phyloP scores from a whole-genome alignment of 2,888 invertebrate species.

The Nomada fabriciana region DNA sequence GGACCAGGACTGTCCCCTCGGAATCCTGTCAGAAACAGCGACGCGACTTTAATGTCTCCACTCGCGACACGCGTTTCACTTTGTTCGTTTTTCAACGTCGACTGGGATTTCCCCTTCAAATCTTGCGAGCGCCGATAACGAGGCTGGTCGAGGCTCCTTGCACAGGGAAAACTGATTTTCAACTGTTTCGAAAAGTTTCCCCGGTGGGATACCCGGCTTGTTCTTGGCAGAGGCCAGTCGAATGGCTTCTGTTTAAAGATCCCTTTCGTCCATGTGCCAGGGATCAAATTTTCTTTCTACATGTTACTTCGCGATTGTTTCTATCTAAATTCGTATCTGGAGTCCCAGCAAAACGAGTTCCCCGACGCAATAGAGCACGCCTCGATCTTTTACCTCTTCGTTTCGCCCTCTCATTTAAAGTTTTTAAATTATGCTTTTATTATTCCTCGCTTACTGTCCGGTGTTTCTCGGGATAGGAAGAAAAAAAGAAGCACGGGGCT shows the following conservation, averaged over 20 bases:
- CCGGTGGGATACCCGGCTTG: not conserved
- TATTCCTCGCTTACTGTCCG: slow-evolving; percentile 10
- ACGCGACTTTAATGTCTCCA: slow-evolving; percentile 52
- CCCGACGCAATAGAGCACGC: slow-evolving; percentile 16
- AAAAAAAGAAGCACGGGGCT: not conserved
- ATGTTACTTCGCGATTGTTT: not conserved
- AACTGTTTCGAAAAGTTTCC: slow-evolving; percentile 17
- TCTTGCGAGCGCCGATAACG: not conserved
- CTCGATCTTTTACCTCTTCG: not conserved
- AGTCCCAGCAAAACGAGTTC: slow-evolving; percentile 2
- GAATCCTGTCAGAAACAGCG: slow-evolving; percentile 50
- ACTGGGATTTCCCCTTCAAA: not conserved
- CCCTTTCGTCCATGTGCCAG: not conserved
- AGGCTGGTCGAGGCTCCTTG: not conserved
- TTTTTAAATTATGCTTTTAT: slow-evolving; percentile 34
- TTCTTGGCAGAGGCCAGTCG: slow-evolving; percentile 17
- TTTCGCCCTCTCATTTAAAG: slow-evolving; percentile 26
- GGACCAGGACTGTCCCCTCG: slow-evolving; percentile 49
- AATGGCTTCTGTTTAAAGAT: not conserved
- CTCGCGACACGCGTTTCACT: slow-evolving; percentile 28
- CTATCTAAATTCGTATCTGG: slow-evolving; percentile 38
- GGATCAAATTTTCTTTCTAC: slow-evolving; percentile 16
- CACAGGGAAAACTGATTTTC: slow-evolving; percentile 15
- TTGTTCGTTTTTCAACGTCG: not conserved
- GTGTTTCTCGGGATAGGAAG: not conserved